Percentiles rank a stretch among this genome's conserved stretches.
These are phyloP conservation scores for Rhadinocentrus ornatus DNA, from an alignment of 2,797 vertebrate species.

Conservation along the genomic window DNA sequence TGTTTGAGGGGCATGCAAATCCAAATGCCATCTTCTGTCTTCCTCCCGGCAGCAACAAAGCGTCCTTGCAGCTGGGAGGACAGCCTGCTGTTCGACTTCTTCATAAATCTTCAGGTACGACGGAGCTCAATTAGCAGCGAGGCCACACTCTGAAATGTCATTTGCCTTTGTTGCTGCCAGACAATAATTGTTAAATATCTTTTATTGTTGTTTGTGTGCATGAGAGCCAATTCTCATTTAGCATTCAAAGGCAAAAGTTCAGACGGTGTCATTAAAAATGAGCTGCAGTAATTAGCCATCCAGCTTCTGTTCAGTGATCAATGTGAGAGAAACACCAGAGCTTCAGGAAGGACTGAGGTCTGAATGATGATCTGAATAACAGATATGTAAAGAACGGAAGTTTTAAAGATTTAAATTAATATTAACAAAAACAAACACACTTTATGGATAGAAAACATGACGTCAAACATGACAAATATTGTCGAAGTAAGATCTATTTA, in stretches of 20 bases:
- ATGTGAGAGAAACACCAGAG: background rate
- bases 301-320: slow-evolving; percentile 28
- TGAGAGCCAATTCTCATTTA: slow-evolving; percentile 42
- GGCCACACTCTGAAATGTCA: slow-evolving; percentile 59
- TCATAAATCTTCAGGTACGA: slow-evolving; percentile 62
- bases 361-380: background rate
- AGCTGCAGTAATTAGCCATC: slow-evolving; percentile 44
- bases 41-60: slow-evolving; percentile 5
- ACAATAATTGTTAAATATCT: slow-evolving; percentile 69
- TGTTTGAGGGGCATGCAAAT: background rate
- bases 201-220: slow-evolving; percentile 57
- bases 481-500: background rate
- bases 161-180: slow-evolving; percentile 49
- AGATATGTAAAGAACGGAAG: background rate
- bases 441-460: background rate
- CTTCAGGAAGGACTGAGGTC: background rate
- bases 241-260: slow-evolving; percentile 49
- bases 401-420: background rate
- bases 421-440: background rate
- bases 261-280: slow-evolving; percentile 39
- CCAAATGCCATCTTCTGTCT: slow-evolving; percentile 22
- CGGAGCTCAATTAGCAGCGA: slow-evolving; percentile 63
- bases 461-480: too few relatives aligned
- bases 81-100: slow-evolving; percentile 7
- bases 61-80: slow-evolving; percentile 47